A percentile compares a stretch with the other conserved stretches of the same genome.
phyloP scores from a whole-genome alignment of 2,888 invertebrate species.

The Pammene aurita region DNA sequence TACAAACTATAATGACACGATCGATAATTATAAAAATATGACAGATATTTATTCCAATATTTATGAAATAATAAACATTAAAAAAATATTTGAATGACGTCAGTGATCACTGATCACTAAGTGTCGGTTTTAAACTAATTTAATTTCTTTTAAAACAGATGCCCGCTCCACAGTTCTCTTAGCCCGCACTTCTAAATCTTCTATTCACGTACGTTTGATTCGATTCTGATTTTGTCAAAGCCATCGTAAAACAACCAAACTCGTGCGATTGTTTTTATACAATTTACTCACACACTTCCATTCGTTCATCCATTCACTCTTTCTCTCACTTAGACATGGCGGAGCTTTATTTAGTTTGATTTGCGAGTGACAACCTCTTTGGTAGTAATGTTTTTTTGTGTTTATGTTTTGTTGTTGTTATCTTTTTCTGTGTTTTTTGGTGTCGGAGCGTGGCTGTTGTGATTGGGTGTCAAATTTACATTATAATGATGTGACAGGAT shows the following conservation, averaged over 20 bases:
- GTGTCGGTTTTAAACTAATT: too few species aligned
- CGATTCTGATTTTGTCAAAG: conserved; percentile 79
- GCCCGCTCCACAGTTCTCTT: conserved; percentile 51
- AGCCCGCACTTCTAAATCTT: conserved; percentile 65
- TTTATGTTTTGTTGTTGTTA: conserved; percentile 58
- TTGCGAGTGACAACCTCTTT: conserved; percentile 76
- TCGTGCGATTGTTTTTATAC: conserved; percentile 80
- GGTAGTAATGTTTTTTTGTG: conserved; percentile 65
- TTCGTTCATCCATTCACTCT: conserved; percentile 41
- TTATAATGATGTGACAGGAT: conserved; percentile 63
- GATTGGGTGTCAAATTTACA: conserved; percentile 80
- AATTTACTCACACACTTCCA: conserved; percentile 68
- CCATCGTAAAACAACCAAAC: conserved; percentile 76
- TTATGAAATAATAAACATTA: too few species aligned
- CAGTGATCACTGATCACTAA: too few species aligned
- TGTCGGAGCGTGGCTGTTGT: conserved; percentile 73
- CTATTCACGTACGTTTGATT: conserved; percentile 79
- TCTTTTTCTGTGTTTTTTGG: conserved; percentile 60
- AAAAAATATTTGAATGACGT: too few species aligned
- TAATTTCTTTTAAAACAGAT: not conserved
- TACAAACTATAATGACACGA: too few species aligned
- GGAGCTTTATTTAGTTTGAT: conserved; percentile 74
- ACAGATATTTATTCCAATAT: too few species aligned
- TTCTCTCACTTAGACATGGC: conserved; percentile 65
- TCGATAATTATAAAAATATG: too few species aligned